Evolutionary conservation across 2,113 vertebrate species (phyloP), one percentile per base, ranked within the genome.

Genomic region (Archocentrus centrarchus): DNA sequence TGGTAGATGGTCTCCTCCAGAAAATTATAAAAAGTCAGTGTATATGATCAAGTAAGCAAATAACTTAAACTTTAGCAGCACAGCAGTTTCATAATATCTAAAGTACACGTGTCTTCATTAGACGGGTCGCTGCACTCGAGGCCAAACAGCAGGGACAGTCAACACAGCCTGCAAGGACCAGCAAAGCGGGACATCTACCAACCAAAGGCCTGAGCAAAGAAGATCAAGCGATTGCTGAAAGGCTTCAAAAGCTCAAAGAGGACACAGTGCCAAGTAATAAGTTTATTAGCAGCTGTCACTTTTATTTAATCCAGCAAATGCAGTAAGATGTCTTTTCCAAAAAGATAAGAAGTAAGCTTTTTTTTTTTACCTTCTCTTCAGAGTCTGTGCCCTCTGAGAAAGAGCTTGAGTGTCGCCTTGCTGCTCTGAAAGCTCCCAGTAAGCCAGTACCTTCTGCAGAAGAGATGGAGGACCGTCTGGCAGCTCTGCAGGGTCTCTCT

Each of bases 381-480:
- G 98, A 97, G 89, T 95, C 95, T 17, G 78, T 97, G 53, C 95
- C 97, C 15, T 97, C 98, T 7, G 96, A 97, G 57, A 96, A 95
- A 53, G 98, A 99, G 79, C 96, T 99, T 0, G 98, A 99, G 93
- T 94, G 97, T 78, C 97, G 98, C 13, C 95, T 99, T 66, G 96
- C 97, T 62, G 97, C 97, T 1, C 92, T 99, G 75, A 97, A 96
- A 93, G 94, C 95, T 59, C 91, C 95, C 81, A 58, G 61, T 41
- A 89, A 92, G 79, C 92, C 95, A n/a, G 89, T 97, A 86, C 96
- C 97, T 76, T 97, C 98, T 66, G 77, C 92, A 1, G 79, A 89
- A 66, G 97, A 98, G 59, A 97, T 99, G 95, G 97, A 98, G 90
- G 95, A 97, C 59, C 97, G 97, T 0, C 94, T 99, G 90, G 97